phyloP scores from a whole-genome alignment of 2,797 vertebrate species.

The Liparis tanakae region DNA sequence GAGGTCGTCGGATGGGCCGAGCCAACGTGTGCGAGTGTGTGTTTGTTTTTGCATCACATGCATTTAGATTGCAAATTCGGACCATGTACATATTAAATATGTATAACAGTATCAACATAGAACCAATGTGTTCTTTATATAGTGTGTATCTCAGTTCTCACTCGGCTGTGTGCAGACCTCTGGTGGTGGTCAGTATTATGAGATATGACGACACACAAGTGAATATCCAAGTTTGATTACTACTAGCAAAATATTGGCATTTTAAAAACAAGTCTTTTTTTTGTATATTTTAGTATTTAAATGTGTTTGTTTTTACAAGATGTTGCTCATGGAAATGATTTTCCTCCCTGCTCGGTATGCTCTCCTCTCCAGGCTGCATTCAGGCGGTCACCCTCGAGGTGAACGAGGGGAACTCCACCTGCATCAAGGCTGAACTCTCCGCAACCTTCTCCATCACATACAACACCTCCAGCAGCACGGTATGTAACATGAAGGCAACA shows the following conservation, averaged over 20 bases:
- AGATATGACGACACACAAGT: neutral
- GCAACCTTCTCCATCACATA: constrained; percentile 86
- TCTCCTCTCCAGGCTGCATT: constrained; percentile 64
- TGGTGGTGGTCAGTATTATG: constrained; percentile 36
- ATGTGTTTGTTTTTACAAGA: neutral
- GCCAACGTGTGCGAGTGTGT: neutral
- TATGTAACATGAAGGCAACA: constrained; percentile 29
- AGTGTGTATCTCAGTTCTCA: neutral
- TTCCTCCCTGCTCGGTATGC: neutral
- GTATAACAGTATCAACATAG: constrained; percentile 19
- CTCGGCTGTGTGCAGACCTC: constrained; percentile 46
- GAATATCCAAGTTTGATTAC: neutral
- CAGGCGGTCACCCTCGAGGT: constrained; percentile 87
- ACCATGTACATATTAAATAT: constrained; percentile 16
- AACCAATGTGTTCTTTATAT: neutral
- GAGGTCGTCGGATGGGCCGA: constrained; percentile 7
- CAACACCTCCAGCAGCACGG: constrained; percentile 63
- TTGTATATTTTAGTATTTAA: neutral
- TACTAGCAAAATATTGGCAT: neutral
- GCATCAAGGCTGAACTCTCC: constrained; percentile 89
- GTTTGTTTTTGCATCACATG: neutral
- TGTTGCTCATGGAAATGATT: neutral
- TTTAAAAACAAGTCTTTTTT: neutral
- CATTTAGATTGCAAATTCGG: neutral
- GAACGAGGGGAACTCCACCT: constrained; percentile 81